Evolutionary conservation across 64 coral and sea anemone genomes (phyloP), one percentile per base, ranked within the genome.

Genomic region (Montipora cactus): DNA sequence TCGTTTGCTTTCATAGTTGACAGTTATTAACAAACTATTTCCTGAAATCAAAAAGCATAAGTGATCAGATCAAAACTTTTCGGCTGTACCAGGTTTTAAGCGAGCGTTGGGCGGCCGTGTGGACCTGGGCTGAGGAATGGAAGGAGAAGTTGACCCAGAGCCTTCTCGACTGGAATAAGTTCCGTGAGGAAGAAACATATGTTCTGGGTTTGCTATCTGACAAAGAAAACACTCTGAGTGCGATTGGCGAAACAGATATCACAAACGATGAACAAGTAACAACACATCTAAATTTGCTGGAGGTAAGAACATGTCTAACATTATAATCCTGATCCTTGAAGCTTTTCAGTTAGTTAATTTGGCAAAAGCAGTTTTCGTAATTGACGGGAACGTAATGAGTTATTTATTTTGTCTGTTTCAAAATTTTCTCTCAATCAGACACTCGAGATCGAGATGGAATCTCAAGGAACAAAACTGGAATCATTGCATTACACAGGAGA

Each of bases 41-140:
- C 37, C 37, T 37, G 37, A 37, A 37, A 37, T 37, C 37, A 37
- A 28, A 1, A 8, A 57, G 53, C 53, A 57, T 57, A 11, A 57
- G 7, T 64, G 9, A 64, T 64, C 13, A 11, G 14, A 16, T 64
- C 0, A 64, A 64, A 12, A 4, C 61, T 12, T 14, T 64, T 15
- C 61, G 61, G 14, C 14, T 64, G 9, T 4, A 64, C 4, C 14
- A 64, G 61, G 61, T 88, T 5, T 50, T 89, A 8, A 97, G 96
- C 47, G 96, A 97, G 59, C 93, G 96, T 3, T 97, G 96, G 96
- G 96, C 96, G 14, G 89, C 82, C 0, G 96, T 97, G 14, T 97
- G 92, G 92, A 97, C 91, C 77, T 97, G 96, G 96, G 84, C 83
- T 5, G 93, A 97, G 48, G 93, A 95, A 20, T 87, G 93, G 77